Conservation (phyloP, 2,797 vertebrate genomes). For the Valencia hispanica region DNA sequence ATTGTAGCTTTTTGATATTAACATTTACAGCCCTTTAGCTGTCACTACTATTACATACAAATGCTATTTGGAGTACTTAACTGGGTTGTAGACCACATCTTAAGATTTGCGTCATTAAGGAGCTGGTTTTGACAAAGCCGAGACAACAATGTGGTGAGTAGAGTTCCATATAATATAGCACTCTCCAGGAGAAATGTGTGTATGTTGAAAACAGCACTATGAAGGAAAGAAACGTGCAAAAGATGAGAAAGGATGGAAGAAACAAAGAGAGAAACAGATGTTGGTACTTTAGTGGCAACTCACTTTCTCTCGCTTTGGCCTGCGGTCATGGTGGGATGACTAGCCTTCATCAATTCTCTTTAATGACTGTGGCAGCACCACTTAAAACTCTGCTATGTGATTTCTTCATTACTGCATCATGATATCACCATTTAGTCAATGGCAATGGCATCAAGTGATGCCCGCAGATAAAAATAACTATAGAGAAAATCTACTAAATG, state of each 20-base stretch:
- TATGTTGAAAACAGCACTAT: background rate
- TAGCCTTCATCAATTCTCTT: conserved; percentile 73
- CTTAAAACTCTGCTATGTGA: conserved; percentile 65
- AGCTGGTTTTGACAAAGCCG: conserved; percentile 8
- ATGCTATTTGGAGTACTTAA: conserved; percentile 19
- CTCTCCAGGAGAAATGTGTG: conserved; percentile 18
- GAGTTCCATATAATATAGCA: conserved; percentile 21
- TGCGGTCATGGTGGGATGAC: conserved; percentile 64
- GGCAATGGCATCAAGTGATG: conserved; percentile 20
- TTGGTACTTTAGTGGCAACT: conserved; percentile 46
- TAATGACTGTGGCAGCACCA: conserved; percentile 70
- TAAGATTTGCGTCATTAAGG: background rate
- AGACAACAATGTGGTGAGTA: conserved; percentile 30
- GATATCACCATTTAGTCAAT: conserved; percentile 55
- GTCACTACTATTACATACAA: conserved; percentile 26
- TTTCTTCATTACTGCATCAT: conserved; percentile 68
- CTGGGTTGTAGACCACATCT: conserved; percentile 8
- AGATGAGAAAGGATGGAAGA: background rate
- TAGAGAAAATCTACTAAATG: conserved; percentile 22
- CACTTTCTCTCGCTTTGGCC: conserved; percentile 58
- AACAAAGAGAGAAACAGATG: conserved; percentile 49
- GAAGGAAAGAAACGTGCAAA: conserved; percentile 9
- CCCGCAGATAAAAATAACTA: conserved; percentile 33
- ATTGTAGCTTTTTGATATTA: conserved; percentile 42
- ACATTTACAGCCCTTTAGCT: conserved; percentile 31